These are phyloP conservation scores for Rhinichthys klamathensis DNA, from an alignment of 2,113 vertebrate species.

Conservation along the genomic window DNA sequence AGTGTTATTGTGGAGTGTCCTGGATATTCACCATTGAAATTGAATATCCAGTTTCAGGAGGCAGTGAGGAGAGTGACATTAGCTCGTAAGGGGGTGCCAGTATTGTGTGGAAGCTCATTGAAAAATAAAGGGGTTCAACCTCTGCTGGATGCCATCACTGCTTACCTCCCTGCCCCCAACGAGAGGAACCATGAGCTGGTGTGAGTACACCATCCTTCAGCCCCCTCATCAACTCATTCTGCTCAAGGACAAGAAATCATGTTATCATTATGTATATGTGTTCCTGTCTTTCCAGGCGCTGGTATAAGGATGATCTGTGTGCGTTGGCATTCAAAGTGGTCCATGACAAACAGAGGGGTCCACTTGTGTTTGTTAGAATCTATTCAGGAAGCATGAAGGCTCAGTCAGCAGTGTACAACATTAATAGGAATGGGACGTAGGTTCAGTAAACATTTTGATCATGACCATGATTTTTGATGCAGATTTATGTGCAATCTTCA, in stretches of 20 bases:
- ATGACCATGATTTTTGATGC: neutral
- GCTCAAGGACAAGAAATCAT: neutral
- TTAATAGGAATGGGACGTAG: conserved; percentile 89
- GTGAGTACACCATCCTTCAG: conserved; percentile 74
- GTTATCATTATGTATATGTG: neutral
- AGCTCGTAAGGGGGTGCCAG: conserved; percentile 85
- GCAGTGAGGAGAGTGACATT: conserved; percentile 88
- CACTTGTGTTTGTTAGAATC: conserved; percentile 91
- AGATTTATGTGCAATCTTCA: neutral
- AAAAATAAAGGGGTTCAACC: conserved; percentile 95
- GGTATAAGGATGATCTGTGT: conserved; percentile 91
- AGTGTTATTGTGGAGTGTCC: too few relatives aligned
- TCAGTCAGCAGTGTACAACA: conserved; percentile 88
- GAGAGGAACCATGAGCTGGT: conserved; percentile 84
- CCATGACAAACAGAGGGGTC: conserved; percentile 94
- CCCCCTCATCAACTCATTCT: conserved; percentile 51
- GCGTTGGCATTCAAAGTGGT: conserved; percentile 96
- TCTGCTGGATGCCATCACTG: conserved; percentile 85
- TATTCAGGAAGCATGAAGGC: conserved; percentile 92
- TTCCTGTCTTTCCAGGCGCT: conserved; percentile 73
- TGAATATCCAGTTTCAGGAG: conserved; percentile 77
- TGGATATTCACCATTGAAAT: neutral
- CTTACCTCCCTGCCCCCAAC: conserved; percentile 88
- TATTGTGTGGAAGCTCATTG: conserved; percentile 92
- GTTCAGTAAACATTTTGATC: conserved; percentile 58